Conservation (phyloP, 2,888 invertebrate genomes). For the Epirrhoe tristata region DNA sequence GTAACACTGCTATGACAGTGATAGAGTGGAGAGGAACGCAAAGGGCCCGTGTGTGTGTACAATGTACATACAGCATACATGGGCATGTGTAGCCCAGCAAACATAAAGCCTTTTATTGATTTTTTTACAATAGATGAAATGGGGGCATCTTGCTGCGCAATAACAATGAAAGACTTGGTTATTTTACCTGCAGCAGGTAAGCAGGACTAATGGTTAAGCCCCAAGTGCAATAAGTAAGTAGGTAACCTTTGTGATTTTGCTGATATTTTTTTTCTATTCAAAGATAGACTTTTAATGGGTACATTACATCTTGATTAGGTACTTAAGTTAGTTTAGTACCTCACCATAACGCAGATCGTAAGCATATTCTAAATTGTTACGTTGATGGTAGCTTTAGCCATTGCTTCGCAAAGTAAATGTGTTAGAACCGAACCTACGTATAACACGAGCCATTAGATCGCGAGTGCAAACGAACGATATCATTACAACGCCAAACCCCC, state of each 20-base stretch:
- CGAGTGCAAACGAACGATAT: constrained; percentile 38
- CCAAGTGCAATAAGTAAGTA: background rate
- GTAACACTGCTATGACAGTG: constrained; percentile 45
- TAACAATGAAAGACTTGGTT: constrained; percentile 3
- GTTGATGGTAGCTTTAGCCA: background rate
- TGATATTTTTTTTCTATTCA: background rate
- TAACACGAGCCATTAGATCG: constrained; percentile 30
- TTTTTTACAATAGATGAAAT: constrained; percentile 31
- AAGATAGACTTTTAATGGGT: background rate
- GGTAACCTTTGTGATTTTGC: background rate
- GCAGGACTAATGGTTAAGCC: background rate
- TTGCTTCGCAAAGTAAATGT: constrained; percentile 1
- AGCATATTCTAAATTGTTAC: background rate
- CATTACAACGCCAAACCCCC: constrained; percentile 37
- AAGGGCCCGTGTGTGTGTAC: constrained; percentile 34
- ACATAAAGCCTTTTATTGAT: constrained; percentile 29
- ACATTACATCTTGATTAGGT: background rate
- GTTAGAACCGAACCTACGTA: constrained; percentile 6
- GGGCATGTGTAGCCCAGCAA: constrained; percentile 31
- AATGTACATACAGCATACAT: constrained; percentile 32
- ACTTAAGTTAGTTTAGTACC: background rate
- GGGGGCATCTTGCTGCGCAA: constrained; percentile 17
- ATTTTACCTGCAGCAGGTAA: background rate
- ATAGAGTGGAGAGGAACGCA: constrained; percentile 41
- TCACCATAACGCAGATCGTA: background rate